Conservation (phyloP, 1,140 invertebrate genomes). For the Thereuonema tuberculata region DNA sequence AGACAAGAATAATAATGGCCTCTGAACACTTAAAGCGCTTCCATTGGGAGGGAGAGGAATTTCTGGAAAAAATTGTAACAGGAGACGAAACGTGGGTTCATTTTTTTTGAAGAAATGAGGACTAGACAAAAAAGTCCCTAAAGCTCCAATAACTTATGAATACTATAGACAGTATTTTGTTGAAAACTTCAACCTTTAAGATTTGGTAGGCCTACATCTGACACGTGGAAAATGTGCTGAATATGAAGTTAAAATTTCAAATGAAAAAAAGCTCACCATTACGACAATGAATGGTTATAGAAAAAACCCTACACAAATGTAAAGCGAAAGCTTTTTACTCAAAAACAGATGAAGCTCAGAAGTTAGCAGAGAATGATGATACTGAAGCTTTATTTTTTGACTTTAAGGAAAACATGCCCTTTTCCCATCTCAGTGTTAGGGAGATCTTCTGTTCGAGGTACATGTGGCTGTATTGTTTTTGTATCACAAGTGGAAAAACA, state of each 20-base stretch:
- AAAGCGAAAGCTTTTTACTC: background rate
- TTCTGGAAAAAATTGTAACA: too few species aligned
- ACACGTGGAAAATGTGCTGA: background rate
- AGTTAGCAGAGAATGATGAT: background rate
- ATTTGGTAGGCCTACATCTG: background rate
- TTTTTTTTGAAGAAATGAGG: too few species aligned
- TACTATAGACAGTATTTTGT: background rate
- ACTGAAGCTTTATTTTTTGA: background rate
- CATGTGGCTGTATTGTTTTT: too few species aligned
- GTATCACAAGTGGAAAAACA: too few species aligned
- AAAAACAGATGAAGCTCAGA: background rate
- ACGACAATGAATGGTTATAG: background rate
- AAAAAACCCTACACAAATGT: background rate
- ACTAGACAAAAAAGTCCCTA: background rate
- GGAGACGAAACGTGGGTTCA: too few species aligned
- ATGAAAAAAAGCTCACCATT: background rate
- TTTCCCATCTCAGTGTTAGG: background rate
- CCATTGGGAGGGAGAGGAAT: too few species aligned
- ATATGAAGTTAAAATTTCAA: background rate
- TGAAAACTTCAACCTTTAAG: background rate
- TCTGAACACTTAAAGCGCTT: too few species aligned
- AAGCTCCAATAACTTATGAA: background rate
- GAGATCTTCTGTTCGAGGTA: too few species aligned
- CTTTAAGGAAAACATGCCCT: background rate
- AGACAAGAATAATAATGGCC: too few species aligned